These are phyloP conservation scores for Athene noctua DNA, from an alignment of 2,113 vertebrate genomes.

Conservation along the genomic window DNA sequence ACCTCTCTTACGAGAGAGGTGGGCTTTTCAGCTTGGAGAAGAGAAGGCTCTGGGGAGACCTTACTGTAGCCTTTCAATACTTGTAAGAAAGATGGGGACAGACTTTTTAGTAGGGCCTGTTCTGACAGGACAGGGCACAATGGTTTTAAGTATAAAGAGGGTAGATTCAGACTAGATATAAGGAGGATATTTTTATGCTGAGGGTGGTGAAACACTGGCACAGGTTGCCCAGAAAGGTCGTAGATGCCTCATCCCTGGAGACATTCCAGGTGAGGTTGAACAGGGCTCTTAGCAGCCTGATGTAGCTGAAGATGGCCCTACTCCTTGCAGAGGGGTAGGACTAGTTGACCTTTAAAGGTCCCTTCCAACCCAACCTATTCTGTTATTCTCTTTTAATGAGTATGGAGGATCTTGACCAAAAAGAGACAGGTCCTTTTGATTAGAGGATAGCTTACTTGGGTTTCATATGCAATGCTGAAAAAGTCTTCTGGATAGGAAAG, in stretches of 20 bases:
- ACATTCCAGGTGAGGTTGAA: background rate
- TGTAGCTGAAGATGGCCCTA: background rate
- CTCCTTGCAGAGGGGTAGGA: background rate
- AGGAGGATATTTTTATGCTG: background rate
- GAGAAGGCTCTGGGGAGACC: background rate
- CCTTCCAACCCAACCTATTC: background rate
- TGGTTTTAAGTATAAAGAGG: background rate
- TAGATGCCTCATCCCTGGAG: background rate
- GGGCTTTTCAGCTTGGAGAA: background rate
- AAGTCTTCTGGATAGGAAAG: background rate
- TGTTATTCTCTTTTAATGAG: background rate
- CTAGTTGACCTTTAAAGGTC: background rate
- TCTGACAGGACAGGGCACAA: background rate
- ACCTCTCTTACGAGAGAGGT: background rate
- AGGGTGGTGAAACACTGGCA: background rate
- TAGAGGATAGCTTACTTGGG: background rate
- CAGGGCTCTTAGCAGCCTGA: background rate
- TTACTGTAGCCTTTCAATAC: background rate
- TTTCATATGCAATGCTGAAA: background rate
- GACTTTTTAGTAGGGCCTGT: background rate
- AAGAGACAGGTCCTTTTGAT: background rate
- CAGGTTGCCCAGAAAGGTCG: background rate
- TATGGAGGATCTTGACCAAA: background rate
- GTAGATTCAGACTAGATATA: background rate
- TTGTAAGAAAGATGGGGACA: background rate